Conservation (phyloP, 2,797 vertebrate species). For the Hipposideros larvatus region DNA sequence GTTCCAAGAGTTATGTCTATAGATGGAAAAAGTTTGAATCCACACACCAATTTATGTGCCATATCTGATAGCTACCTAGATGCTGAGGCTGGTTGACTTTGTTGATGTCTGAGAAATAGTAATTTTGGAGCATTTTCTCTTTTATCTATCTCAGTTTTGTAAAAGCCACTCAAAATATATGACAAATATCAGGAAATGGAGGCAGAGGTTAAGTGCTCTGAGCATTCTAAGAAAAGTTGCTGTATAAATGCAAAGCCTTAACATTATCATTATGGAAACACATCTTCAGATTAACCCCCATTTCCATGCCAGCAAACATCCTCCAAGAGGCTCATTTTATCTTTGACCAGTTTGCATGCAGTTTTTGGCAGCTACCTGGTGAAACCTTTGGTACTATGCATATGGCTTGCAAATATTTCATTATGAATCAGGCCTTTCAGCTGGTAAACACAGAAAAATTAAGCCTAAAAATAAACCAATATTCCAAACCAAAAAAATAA, state of each 20-base stretch:
- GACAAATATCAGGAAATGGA: background rate
- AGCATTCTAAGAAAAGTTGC: background rate
- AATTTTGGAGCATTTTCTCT: conserved; percentile 12
- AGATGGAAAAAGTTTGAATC: background rate
- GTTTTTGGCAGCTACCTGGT: background rate
- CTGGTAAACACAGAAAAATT: conserved; percentile 27
- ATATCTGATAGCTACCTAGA: background rate
- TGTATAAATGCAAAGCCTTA: background rate
- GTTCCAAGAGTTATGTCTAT: background rate
- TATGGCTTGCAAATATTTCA: conserved; percentile 57
- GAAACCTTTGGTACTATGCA: background rate
- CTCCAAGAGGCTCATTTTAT: conserved; percentile 26
- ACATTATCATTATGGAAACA: conserved; percentile 23
- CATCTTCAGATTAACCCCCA: background rate
- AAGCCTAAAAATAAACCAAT: conserved; percentile 69
- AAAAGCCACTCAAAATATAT: background rate
- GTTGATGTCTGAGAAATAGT: background rate
- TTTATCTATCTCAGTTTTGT: background rate
- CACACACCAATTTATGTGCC: background rate
- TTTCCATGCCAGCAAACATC: background rate
- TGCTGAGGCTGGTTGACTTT: background rate
- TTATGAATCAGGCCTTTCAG: conserved; percentile 62
- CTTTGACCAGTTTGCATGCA: background rate
- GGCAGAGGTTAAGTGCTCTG: background rate
- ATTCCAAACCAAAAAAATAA: conserved; percentile 72